Evolutionary conservation across 2,113 vertebrate genomes (phyloP), one percentile per base, ranked within the genome.

Genomic region (Plestiodon gilberti): DNA sequence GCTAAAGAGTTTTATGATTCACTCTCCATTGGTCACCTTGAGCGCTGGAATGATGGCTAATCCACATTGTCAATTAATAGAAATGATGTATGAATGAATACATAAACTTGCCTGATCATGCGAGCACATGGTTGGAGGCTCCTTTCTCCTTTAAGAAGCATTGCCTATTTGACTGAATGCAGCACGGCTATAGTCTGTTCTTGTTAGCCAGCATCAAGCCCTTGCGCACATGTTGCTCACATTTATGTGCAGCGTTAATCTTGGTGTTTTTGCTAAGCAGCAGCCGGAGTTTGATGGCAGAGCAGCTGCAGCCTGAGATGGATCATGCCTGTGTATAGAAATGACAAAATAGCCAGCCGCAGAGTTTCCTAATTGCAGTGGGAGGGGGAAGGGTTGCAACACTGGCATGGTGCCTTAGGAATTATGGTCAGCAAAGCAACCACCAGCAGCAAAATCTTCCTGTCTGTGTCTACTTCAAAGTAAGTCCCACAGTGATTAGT

Each of bases 261-360:
- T 6, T 86, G 87, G 90, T 75, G 77, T 90, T 90, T 92, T 91
- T 95, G 88, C 85, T 89, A 79, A 78, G 3, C 83, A 93, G 93
- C 96, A 96, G 96, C 95, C 96, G 95, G 95, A 84, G 80, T 84
- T 84, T 93, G 93, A 40, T 85, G 87, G 86, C 89, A 71, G 78
- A 88, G 91, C 95, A 96, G 96, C 95, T 97, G 95, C 78, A 80
- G 87, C 75, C 90, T 88, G 91, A 3, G 10, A 93, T 93, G 85
- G 89, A 90, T 90, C 73, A 92, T 73, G 90, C 88, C 75, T 61
- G 17, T 23, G 59, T 40, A 80, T 3, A 92, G 90, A 90, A 89
- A 81, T 89, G 93, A 95, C 85, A 3, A 52, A 91, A 84, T 43
- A 87, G 82, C 90, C 87, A 94, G 89, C 80, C 93, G 67, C 57